phyloP scores from a whole-genome alignment of 2,113 vertebrate species.

The Pelvicachromis taeniatus region DNA sequence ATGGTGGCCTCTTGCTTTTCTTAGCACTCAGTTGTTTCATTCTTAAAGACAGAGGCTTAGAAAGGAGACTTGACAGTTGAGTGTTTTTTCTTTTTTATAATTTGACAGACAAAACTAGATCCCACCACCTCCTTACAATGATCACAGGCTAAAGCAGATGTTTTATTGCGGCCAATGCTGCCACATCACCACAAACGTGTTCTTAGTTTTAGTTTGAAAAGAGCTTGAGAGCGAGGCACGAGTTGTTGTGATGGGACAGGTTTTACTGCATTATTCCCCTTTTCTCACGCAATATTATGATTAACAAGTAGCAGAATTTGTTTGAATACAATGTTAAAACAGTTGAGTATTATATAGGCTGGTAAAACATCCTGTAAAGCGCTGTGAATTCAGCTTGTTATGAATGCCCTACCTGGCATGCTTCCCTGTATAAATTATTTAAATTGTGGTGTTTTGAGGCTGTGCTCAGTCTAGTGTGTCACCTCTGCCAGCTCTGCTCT shows the following conservation, averaged over 20 bases:
- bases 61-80: neutral
- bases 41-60: neutral
- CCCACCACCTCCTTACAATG: neutral
- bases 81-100: neutral
- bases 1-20: rapidly evolving
- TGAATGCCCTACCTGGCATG: neutral
- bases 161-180: neutral
- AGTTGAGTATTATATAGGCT: neutral
- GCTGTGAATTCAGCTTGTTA: neutral
- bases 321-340: neutral
- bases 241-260: neutral
- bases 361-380: neutral
- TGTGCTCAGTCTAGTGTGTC: conserved; percentile 15
- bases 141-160: neutral
- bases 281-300: neutral
- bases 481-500: neutral
- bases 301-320: neutral
- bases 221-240: neutral
- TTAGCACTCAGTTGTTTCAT: neutral
- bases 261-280: neutral
- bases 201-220: neutral
- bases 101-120: neutral
- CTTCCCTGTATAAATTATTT: conserved; percentile 41
- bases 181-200: neutral
- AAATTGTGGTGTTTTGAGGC: conserved; percentile 4